Evolutionary conservation across 1,140 invertebrate species (phyloP), one percentile per base, ranked within the genome.

Genomic region (Panagrolaimus sp.): DNA sequence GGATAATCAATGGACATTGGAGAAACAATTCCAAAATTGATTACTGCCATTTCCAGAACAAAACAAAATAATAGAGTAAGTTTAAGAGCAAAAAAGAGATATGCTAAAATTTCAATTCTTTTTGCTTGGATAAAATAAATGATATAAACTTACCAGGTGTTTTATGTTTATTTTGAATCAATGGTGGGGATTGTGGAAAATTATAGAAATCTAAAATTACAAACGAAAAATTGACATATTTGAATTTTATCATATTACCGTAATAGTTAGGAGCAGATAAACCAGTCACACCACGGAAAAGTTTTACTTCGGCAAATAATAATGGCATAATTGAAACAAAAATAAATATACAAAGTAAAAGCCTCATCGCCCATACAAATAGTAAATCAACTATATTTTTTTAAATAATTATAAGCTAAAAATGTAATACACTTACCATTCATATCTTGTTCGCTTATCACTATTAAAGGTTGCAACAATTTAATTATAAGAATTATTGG

Each of bases 1-100:
- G 52, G 52, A 21, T 58, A 58, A 28, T 58, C 52, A 28, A 58
- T 21, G 0, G 52, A 58, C 21, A 58, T 12, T n/a, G 52, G 52
- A 21, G 28, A 21, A 28, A 58, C 10, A 28, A 58, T 21, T 10
- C 52, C 52, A 21, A 58, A 58, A 28, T 58, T 58, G 17, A 58
- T 58, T 21, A 58, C 28, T 21, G 21, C 28, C 21, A 58, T 17
- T 58, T 58, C 52, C 10, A 58, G 52, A 1, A 58, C 21, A 28
- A 58, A 58, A 28, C 21, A 58, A 21, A 58, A 58, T 12, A 58
- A 26, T 21, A 58, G 17, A 24, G 21, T 28, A 28, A 58, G 21
- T 21, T 58, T 58, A 28, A 58, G 28, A 14, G 52, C 52, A 21
- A 58, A 58, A 28, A 58, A 58, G 4, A 58, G 12, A 21, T 26